Conservation (phyloP, 2,888 invertebrate species). For the Tenodera sinensis region DNA sequence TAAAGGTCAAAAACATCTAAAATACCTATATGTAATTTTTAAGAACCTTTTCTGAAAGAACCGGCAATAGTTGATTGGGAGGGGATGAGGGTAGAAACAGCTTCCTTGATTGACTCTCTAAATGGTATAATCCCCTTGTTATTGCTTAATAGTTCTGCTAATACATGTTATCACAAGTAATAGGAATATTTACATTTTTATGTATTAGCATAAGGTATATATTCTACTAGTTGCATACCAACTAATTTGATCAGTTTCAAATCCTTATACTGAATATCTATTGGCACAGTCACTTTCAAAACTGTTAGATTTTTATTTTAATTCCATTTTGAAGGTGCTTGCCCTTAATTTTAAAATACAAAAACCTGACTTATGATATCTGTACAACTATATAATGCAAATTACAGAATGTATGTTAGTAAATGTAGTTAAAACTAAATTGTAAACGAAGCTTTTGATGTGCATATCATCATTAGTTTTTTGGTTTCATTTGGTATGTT, state of each 20-base stretch:
- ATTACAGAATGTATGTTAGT: not conserved
- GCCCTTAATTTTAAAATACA: not conserved
- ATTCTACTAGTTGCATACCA: not conserved
- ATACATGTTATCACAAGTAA: no score
- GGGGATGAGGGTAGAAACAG: no score
- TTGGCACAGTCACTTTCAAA: not conserved
- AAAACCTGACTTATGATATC: not conserved
- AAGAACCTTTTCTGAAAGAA: no score
- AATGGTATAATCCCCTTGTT: no score
- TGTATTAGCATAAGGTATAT: not conserved
- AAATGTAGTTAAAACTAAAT: not conserved
- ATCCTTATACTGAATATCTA: not conserved
- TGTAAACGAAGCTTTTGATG: constrained; percentile 19
- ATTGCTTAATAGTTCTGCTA: no score
- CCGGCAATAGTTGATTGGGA: no score
- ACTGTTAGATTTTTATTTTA: not conserved
- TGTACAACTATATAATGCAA: not conserved
- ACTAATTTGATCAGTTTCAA: not conserved
- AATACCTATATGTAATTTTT: no score
- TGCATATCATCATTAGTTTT: constrained; percentile 3
- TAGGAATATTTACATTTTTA: no score
- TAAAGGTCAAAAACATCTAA: no score
- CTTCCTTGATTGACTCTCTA: no score
- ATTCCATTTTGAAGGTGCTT: not conserved
- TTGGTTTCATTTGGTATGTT: constrained; percentile 5